Base-by-base conservation (phyloP, 2,888 invertebrate species). In the Hirtodrosophila trivittata region DNA sequence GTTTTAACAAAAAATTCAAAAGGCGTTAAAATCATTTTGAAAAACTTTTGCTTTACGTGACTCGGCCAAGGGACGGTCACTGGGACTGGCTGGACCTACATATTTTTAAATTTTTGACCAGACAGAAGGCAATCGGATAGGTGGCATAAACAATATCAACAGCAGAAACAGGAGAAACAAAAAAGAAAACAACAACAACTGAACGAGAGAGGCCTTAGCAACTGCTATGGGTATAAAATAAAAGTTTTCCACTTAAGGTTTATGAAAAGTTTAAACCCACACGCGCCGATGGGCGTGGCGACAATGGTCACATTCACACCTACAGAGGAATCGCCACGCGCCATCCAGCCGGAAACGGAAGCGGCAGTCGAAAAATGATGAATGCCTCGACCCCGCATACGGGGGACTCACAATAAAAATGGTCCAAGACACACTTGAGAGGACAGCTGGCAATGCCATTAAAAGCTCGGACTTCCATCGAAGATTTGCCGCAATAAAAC, bases 181-280 rank as follows among this genome's bases (percentile, higher is more conserved):
- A 5, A n/a, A 43, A 12, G 43, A 14, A 35, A 37, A 39, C 21
- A 43, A 46, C 55, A 54, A 52, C 25, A 37, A 28, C 28, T 1
- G 28, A 8, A 28, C 1, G 28, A 28, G 32, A 16, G 42, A 46
- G 39, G 49, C 32, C 47, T 42, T 41, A 35, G 50, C 58, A 67
- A 67, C 64, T 70, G 70, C 64, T 64, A 56, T 66, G 75, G 67
- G 74, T 67, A 75, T 80, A 76, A 83, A 80, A 83, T 81, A 81
- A 81, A 81, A 81, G 69, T 83, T 81, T 81, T 81, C 80, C 81
- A 83, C 81, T 81, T 81, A 77, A 76, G 80, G 80, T 80, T 80
- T 83, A 80, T 80, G 76, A 80, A 80, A 80, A 80, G 83, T 83
- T 80, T 56, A 75, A 73, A 54, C 47, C 66, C 62, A 67, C 58